Evolutionary conservation across 2,113 vertebrate species (phyloP), one percentile per base, ranked within the genome.

Genomic region (Channa maculata): DNA sequence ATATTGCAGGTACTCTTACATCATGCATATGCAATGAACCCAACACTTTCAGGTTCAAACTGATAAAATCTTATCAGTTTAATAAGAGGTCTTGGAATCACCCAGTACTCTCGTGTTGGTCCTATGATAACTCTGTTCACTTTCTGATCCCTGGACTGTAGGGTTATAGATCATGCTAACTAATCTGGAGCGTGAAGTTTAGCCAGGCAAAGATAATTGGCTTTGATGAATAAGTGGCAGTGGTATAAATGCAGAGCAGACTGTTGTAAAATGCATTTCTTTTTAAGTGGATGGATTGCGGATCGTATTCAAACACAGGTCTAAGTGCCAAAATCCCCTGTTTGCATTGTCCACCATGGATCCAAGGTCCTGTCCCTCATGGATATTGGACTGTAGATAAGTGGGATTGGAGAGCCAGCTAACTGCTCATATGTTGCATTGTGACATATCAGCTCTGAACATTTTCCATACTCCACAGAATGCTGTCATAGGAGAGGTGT

Each of bases 171-270:
- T 85, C 83, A 78, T 37, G 65, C 64, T 46, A 15, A 34, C 73
- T 78, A 82, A 89, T 87, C 75, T 79, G 62, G 71, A 70, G 65
- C 70, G 67, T 85, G 78, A 85, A 79, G 84, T 88, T 87, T 78
- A 89, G 72, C 45, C 60, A 54, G 46, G 51, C 65, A 34, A 6
- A 37, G 65, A 71, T 46, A 53, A 78, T 59, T 61, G 48, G 48
- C 24, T 49, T 60, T 5, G 1, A 55, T 50, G 24, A 45, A 63
- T 39, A n/a, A 50, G 49, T 46, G 58, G 2, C 5, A 24, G 24
- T 3, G 9, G 10, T 43, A 51, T 68, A 81, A 82, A 73, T 65
- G 55, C 24, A 87, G 15, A 69, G 59, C 5, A 36, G 8, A 6
- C 51, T 0, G 48, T 57, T 39, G 11, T 73, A 48, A 39, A 52